phyloP scores from a whole-genome alignment of 2,797 vertebrate species.

The Leptoclinus maculatus region DNA sequence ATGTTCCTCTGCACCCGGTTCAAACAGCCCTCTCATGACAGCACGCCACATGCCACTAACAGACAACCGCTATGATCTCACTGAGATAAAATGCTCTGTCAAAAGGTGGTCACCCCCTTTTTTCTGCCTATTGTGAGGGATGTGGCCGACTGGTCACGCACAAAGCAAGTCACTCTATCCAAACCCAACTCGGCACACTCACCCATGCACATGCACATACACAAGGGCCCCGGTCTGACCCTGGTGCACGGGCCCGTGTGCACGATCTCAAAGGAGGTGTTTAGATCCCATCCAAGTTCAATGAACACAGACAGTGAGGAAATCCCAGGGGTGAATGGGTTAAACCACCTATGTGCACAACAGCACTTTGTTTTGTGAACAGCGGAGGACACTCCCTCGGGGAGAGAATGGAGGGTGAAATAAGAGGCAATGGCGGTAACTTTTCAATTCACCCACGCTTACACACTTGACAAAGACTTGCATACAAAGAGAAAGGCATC shows the following conservation, averaged over 20 bases:
- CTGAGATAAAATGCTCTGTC: constrained; percentile 55
- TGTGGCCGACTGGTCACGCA: constrained; percentile 65
- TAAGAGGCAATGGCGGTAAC: constrained; percentile 43
- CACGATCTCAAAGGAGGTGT: constrained; percentile 68
- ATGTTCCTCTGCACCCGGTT: constrained; percentile 10
- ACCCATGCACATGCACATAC: constrained; percentile 56
- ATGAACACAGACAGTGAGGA: constrained; percentile 66
- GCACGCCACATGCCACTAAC: constrained; percentile 28
- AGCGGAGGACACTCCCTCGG: constrained; percentile 63
- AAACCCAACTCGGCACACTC: constrained; percentile 49
- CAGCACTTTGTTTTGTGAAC: constrained; percentile 71
- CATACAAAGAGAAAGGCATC: constrained; percentile 31
- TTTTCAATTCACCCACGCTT: constrained; percentile 36
- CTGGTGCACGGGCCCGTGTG: constrained; percentile 41
- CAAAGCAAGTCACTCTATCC: constrained; percentile 69
- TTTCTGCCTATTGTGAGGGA: constrained; percentile 57
- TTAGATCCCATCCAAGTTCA: constrained; percentile 74
- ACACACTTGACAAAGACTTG: constrained; percentile 21
- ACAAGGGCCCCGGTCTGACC: constrained; percentile 65
- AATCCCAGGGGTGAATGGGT: constrained; percentile 67
- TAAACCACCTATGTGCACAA: constrained; percentile 71
- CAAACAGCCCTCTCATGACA: constrained; percentile 34
- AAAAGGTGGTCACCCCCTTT: constrained; percentile 57
- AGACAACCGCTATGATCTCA: constrained; percentile 57
- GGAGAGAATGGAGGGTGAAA: constrained; percentile 56